A percentile compares a stretch with the other conserved stretches of the same genome.
These are phyloP conservation scores for Gymnoscelis rufifasciata DNA, from an alignment of 2,888 invertebrate species.

Conservation along the genomic window DNA sequence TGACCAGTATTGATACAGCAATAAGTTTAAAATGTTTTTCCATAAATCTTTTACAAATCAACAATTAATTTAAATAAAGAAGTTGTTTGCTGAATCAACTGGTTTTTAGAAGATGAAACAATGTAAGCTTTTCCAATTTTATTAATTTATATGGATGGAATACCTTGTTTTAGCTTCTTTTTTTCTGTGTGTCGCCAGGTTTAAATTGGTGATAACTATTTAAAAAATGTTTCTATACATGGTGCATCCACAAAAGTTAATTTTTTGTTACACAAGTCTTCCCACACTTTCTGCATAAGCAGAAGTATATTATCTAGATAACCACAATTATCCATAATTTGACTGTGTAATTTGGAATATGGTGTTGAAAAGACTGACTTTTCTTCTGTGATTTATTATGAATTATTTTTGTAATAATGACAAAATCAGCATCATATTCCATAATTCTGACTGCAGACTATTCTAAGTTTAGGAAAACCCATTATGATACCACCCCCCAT, in stretches of 20 bases:
- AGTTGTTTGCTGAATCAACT: slow-evolving; percentile 7
- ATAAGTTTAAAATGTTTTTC: background rate
- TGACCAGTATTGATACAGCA: slow-evolving; percentile 4
- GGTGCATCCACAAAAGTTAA: background rate
- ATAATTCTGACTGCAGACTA: too few relatives aligned
- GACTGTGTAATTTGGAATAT: background rate
- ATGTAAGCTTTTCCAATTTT: background rate
- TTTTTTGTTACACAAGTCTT: background rate
- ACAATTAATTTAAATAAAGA: background rate
- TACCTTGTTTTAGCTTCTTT: slow-evolving; percentile 13
- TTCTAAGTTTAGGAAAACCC: too few relatives aligned
- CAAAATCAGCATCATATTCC: background rate
- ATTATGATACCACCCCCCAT: background rate
- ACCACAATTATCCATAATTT: background rate
- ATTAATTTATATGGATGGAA: too few relatives aligned
- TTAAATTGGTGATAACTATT: slow-evolving; percentile 9
- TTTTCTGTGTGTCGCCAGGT: slow-evolving; percentile 9
- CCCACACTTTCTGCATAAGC: background rate
- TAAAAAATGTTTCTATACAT: slow-evolving; percentile 7
- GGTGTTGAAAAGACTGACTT: too few relatives aligned
- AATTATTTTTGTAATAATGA: too few relatives aligned
- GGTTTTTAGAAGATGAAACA: slow-evolving; percentile 10
- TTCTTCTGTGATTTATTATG: background rate
- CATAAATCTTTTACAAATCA: background rate
- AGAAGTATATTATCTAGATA: background rate